A percentile compares a stretch with the other conserved stretches of the same genome.
These are phyloP conservation scores for Bufo bufo DNA, from an alignment of 2,113 vertebrate genomes.

Conservation along the genomic window DNA sequence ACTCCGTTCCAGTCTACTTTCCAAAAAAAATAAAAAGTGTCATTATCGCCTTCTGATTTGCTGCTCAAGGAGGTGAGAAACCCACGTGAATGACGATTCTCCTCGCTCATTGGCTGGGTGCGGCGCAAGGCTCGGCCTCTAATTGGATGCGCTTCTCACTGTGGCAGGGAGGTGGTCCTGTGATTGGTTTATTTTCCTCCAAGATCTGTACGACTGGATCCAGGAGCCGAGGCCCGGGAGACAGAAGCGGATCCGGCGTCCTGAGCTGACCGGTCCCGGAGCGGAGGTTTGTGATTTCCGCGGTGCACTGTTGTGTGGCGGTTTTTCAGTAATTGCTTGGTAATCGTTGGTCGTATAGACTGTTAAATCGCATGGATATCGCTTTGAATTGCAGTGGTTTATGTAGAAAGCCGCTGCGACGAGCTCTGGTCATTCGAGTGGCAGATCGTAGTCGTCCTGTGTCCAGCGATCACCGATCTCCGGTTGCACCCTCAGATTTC, in stretches of 20 bases:
- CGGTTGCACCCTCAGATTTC: no score
- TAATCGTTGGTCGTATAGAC: background rate
- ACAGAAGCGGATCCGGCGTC: background rate
- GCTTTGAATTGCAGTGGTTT: background rate
- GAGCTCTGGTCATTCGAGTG: background rate
- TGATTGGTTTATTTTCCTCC: constrained; percentile 14
- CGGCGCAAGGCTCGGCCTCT: no score
- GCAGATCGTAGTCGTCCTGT: background rate
- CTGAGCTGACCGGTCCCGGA: constrained; percentile 1
- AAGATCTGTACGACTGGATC: constrained; percentile 4
- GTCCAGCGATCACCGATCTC: background rate
- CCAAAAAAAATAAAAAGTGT: background rate
- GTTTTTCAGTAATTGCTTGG: no score
- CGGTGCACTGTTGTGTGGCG: background rate
- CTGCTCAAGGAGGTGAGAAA: background rate
- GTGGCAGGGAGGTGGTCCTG: background rate
- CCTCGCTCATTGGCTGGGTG: background rate
- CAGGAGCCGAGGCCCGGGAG: constrained; percentile 35
- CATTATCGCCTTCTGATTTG: constrained; percentile 35
- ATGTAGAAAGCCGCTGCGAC: background rate
- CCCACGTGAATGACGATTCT: constrained; percentile 30
- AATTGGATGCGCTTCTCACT: constrained; percentile 1
- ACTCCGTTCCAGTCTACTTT: background rate
- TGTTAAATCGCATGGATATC: background rate
- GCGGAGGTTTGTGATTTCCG: background rate